Evolutionary conservation across 2,888 invertebrate genomes (phyloP).

Genomic region (Tiliacea aurago): DNA sequence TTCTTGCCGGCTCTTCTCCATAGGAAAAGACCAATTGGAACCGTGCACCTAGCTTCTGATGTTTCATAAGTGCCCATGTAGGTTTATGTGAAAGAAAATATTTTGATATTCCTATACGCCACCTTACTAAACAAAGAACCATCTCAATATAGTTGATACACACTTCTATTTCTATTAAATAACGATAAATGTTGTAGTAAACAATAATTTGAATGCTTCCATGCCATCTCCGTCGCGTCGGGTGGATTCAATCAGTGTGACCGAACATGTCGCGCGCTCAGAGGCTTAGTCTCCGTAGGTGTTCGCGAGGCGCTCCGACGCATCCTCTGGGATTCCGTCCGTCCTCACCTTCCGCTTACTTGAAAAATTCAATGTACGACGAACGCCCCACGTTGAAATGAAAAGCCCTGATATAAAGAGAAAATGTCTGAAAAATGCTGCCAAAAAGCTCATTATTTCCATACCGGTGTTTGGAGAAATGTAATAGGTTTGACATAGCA

Average conservation of each 20-base stretch:
- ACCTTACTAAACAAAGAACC: background rate
- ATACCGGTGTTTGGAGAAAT: slow-evolving; percentile 52
- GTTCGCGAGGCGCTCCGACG: slow-evolving; percentile 75
- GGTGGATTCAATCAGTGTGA: slow-evolving; percentile 76
- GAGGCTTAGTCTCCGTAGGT: slow-evolving; percentile 80
- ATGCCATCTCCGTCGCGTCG: slow-evolving; percentile 39
- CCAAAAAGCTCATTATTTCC: slow-evolving; percentile 63
- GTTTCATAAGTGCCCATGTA: too few species aligned
- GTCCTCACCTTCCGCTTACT: slow-evolving; percentile 68
- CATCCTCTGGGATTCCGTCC: slow-evolving; percentile 83
- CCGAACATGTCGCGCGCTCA: slow-evolving; percentile 69
- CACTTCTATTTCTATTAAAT: slow-evolving; percentile 2
- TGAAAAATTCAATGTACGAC: slow-evolving; percentile 85
- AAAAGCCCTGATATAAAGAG: slow-evolving; percentile 64
- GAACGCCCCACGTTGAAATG: slow-evolving; percentile 65
- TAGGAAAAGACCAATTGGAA: too few species aligned
- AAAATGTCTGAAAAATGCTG: slow-evolving; percentile 65
- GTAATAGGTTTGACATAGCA: slow-evolving; percentile 62
- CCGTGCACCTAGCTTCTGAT: too few species aligned
- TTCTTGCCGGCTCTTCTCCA: too few species aligned
- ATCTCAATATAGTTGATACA: background rate
- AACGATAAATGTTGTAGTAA: slow-evolving; percentile 16
- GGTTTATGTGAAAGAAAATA: too few species aligned
- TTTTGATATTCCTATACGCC: background rate
- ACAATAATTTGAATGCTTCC: slow-evolving; percentile 12